Evolutionary conservation across 2,797 vertebrate species (phyloP), one percentile per base, ranked within the genome.

Genomic region (Centroberyx gerrardi): DNA sequence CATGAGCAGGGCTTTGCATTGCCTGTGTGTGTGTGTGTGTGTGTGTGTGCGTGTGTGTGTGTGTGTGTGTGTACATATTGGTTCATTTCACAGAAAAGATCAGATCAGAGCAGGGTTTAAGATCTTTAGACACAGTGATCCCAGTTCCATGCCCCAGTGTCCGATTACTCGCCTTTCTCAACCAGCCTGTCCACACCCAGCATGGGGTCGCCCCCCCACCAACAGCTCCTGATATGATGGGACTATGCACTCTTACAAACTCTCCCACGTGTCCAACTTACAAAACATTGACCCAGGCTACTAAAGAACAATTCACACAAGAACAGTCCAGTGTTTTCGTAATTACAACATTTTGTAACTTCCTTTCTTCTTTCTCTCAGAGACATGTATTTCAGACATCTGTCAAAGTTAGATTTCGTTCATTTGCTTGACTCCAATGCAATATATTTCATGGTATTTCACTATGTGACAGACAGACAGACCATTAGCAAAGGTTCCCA

Each of bases 311-410:
- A 67, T 71, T 80, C 40, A 62, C 46, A 44, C 52, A 54, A 28
- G 27, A 54, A 62, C 58, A 13, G 51, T 33, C 14, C 8, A 36
- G 38, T 36, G 9, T 42, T 73, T 33, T 18, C 62, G 66, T 78
- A 89, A 82, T 86, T 85, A 81, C 74, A 83, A 64, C 67, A 63
- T 84, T 75, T 77, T 14, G 68, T 71, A 81, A 82, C 46, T 15
- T 55, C 53, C 67, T 72, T 18, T 72, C 70, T 76, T 62, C 63
- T 48, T 28, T 31, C 22, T 18, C 48, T 62, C 58, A 51, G 18
- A 62, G 8, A 42, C 42, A 27, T 54, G 15, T 31, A 22, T 38
- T 48, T 33, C 29, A 33, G 52, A 7, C 66, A 33, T 59, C 53
- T 59, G 22, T 59, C 66, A 68, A 48, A 68, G 53, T 55, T 59